These are phyloP conservation scores for Neoscelio sp. DNA, from an alignment of 2,888 invertebrate genomes.

Conservation along the genomic window DNA sequence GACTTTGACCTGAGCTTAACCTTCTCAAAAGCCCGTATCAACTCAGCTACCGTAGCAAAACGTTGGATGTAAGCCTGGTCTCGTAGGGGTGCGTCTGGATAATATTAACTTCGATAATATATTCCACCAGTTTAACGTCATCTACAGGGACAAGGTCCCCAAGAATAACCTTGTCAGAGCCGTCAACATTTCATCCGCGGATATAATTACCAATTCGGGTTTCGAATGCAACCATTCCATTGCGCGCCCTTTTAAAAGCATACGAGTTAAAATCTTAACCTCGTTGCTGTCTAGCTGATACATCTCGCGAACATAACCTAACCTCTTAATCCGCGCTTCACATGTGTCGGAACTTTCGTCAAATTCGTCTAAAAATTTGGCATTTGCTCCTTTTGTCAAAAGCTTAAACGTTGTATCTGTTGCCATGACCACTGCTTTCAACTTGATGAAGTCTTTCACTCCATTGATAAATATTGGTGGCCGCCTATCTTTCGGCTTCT, in stretches of 20 bases:
- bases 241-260: conserved; percentile 9
- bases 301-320: conserved; percentile 3
- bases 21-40: too few relatives aligned
- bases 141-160: conserved; percentile 72
- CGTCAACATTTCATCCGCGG: conserved; percentile 6
- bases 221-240: conserved; percentile 14
- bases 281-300: background rate
- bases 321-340: conserved; percentile 1
- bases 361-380: background rate
- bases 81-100: too few relatives aligned
- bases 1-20: too few relatives aligned
- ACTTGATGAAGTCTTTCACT: too few relatives aligned
- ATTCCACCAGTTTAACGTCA: conserved; percentile 27
- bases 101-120: background rate
- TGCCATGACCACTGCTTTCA: too few relatives aligned
- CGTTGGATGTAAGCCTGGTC: too few relatives aligned
- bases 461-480: too few relatives aligned
- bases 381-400: too few relatives aligned
- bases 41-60: too few relatives aligned
- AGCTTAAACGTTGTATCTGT: too few relatives aligned
- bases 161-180: conserved; percentile 68
- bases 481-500: too few relatives aligned
- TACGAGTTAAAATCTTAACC: background rate
- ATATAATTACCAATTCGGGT: conserved; percentile 1
- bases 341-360: background rate